phyloP scores from a whole-genome alignment of 2,797 vertebrate species.

The Chrosomus eos region DNA sequence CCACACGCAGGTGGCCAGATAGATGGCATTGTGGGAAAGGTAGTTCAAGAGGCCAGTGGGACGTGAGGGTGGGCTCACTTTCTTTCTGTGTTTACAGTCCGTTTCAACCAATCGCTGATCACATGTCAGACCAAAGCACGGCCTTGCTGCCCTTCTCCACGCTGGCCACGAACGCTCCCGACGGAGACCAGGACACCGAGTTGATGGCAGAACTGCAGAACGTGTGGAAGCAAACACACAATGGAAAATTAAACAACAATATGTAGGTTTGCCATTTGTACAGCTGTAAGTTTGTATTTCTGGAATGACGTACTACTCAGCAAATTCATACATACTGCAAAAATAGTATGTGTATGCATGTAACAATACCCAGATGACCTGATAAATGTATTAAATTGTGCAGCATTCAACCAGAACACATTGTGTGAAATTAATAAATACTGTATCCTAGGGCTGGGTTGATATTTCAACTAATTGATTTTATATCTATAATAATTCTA shows the following conservation, averaged over 20 bases:
- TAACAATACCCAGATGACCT: background rate
- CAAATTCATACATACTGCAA: too few relatives aligned
- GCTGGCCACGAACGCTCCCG: constrained; percentile 86
- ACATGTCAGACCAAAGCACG: constrained; percentile 93
- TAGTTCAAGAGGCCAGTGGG: constrained; percentile 22
- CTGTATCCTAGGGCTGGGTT: too few relatives aligned
- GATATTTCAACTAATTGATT: too few relatives aligned
- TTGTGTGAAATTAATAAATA: background rate
- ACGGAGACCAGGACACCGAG: constrained; percentile 92
- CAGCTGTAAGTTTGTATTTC: too few relatives aligned
- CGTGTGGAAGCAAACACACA: background rate
- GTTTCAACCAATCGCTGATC: constrained; percentile 64
- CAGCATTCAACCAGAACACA: background rate
- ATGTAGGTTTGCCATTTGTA: background rate
- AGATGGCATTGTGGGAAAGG: constrained; percentile 34
- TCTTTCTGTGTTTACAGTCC: constrained; percentile 10
- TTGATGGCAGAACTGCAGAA: constrained; percentile 88
- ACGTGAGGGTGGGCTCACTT: constrained; percentile 15
- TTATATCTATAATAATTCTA: too few relatives aligned
- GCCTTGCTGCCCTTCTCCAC: constrained; percentile 94
- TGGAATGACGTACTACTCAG: too few relatives aligned
- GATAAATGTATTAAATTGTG: background rate
- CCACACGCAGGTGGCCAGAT: background rate
- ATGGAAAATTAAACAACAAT: background rate
- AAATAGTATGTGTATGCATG: too few relatives aligned